Percentiles rank a stretch among this genome's conserved stretches.
These are phyloP conservation scores for Dynastes tityus DNA, from an alignment of 2,888 invertebrate genomes.

Conservation along the genomic window DNA sequence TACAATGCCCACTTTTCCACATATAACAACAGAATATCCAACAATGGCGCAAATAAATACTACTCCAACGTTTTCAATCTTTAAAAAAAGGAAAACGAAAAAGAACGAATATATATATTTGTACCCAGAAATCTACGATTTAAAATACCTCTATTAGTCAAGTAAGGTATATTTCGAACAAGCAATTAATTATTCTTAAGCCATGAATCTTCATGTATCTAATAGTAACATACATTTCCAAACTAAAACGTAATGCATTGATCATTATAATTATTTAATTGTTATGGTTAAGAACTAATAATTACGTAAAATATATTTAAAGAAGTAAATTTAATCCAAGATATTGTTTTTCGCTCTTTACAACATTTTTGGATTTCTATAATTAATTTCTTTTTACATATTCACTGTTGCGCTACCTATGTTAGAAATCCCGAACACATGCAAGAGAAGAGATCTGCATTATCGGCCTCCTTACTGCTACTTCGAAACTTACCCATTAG, in stretches of 20 bases:
- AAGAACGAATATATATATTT: background rate
- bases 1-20: background rate
- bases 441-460: too few relatives aligned
- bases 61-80: background rate
- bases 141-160: background rate
- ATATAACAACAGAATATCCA: background rate
- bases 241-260: background rate
- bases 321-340: too few relatives aligned
- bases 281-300: background rate
- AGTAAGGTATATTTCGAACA: background rate
- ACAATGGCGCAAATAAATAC: slow-evolving; percentile 9
- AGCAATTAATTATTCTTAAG: too few relatives aligned
- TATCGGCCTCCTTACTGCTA: too few relatives aligned
- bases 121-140: background rate
- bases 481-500: too few relatives aligned
- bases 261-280: background rate
- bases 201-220: background rate
- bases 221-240: background rate
- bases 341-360: too few relatives aligned
- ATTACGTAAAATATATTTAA: background rate
- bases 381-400: too few relatives aligned
- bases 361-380: too few relatives aligned
- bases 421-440: too few relatives aligned
- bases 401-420: too few relatives aligned
- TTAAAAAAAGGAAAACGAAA: background rate